phyloP scores from a whole-genome alignment of 2,113 vertebrate species.

The Aptenodytes patagonicus region DNA sequence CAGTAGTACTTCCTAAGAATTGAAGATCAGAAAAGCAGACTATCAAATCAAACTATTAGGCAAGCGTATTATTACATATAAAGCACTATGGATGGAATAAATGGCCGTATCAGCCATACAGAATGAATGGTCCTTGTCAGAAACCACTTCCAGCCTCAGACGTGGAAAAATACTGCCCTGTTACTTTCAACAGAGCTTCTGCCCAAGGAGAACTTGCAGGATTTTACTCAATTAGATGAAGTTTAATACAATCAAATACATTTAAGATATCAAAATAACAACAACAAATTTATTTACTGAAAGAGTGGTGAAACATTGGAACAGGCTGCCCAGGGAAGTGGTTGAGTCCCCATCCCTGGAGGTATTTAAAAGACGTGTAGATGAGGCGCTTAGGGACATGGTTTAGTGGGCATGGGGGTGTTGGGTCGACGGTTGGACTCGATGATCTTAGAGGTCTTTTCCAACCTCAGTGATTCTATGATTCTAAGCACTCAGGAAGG shows the following conservation, averaged over 20 bases:
- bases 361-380: too few relatives aligned
- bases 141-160: neutral
- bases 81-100: neutral
- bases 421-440: too few relatives aligned
- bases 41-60: neutral
- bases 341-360: too few relatives aligned
- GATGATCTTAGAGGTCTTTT: too few relatives aligned
- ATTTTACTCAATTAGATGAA: neutral
- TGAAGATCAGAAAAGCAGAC: neutral
- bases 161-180: neutral
- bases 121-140: neutral
- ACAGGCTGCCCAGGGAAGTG: too few relatives aligned
- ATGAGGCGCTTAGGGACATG: too few relatives aligned
- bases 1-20: neutral
- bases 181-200: neutral
- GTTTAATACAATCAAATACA: neutral
- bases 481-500: too few relatives aligned
- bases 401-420: too few relatives aligned
- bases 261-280: neutral
- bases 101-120: neutral
- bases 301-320: too few relatives aligned
- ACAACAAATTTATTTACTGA: too few relatives aligned
- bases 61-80: neutral
- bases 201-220: neutral
- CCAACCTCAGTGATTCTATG: too few relatives aligned